phyloP scores from a whole-genome alignment of 2,113 vertebrate genomes.

The Toxotes jaculatrix region DNA sequence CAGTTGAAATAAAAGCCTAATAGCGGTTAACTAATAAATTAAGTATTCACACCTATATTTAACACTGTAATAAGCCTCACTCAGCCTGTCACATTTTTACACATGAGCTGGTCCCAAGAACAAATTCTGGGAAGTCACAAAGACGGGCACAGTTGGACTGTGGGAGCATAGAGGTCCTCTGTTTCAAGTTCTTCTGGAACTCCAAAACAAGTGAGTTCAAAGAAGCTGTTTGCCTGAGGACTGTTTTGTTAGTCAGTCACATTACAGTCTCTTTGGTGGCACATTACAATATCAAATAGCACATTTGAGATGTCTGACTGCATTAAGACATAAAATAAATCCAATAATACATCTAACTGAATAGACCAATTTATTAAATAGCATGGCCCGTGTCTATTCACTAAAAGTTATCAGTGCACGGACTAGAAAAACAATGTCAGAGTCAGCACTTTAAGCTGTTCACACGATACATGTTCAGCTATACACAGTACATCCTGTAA shows the following conservation, averaged over 20 bases:
- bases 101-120: background rate
- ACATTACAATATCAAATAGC: background rate
- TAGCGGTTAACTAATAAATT: background rate
- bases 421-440: background rate
- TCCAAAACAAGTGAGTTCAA: background rate
- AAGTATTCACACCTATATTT: background rate
- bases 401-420: background rate
- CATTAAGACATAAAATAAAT: background rate
- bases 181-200: background rate
- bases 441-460: background rate
- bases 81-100: background rate
- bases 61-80: background rate
- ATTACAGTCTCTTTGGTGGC: background rate
- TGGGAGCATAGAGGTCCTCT: conserved; percentile 16
- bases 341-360: background rate
- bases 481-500: background rate
- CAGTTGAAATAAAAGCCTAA: too few species aligned
- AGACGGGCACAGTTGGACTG: too few species aligned
- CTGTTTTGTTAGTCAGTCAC: background rate
- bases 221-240: background rate
- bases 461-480: background rate
- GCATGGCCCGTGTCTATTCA: background rate
- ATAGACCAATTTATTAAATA: background rate
- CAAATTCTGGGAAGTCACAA: background rate
- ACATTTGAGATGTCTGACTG: background rate